Percentiles rank a stretch among this genome's conserved stretches.
Evolutionary conservation across 1,140 invertebrate genomes (phyloP).

Genomic region (Hormaphis cornu): DNA sequence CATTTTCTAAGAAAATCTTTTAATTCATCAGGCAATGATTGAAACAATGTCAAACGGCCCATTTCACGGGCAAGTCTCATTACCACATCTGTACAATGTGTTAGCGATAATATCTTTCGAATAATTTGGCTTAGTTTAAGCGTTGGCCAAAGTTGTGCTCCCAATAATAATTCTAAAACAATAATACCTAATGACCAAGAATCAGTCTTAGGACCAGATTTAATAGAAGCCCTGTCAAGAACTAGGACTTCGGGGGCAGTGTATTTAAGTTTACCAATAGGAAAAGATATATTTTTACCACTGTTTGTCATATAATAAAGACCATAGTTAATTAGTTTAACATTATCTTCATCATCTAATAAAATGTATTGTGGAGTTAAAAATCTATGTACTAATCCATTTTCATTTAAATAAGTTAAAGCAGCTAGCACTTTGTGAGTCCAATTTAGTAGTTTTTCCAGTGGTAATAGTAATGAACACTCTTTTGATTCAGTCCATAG

Average conservation of each 20-base stretch:
- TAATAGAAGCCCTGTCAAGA: conserved; percentile 34
- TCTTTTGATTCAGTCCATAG: conserved; percentile 22
- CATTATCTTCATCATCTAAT: conserved; percentile 56
- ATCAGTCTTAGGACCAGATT: conserved; percentile 62
- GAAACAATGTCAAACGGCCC: conserved; percentile 54
- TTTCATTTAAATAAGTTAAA: conserved; percentile 61
- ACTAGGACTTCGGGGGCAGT: conserved; percentile 76
- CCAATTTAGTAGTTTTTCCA: conserved; percentile 51
- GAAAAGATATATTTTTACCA: conserved; percentile 79
- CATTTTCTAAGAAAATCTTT: conserved; percentile 58
- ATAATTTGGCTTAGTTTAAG: conserved; percentile 63
- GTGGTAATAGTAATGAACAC: conserved; percentile 38
- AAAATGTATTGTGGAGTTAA: conserved; percentile 77
- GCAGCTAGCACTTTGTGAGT: conserved; percentile 62
- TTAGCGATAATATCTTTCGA: conserved; percentile 62
- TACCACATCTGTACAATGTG: conserved; percentile 54
- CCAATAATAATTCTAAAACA: conserved; percentile 62
- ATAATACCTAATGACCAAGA: conserved; percentile 87
- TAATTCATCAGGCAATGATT: conserved; percentile 46
- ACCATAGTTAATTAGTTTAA: conserved; percentile 88
- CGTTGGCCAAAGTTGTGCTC: conserved; percentile 55
- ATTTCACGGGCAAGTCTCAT: conserved; percentile 68
- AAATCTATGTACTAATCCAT: conserved; percentile 68
- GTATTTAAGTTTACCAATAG: conserved; percentile 79
- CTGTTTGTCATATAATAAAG: conserved; percentile 81